Percentiles rank a stretch among this genome's conserved stretches.
phyloP scores from a whole-genome alignment of 2,888 invertebrate genomes.

The Hypsopygia costalis region DNA sequence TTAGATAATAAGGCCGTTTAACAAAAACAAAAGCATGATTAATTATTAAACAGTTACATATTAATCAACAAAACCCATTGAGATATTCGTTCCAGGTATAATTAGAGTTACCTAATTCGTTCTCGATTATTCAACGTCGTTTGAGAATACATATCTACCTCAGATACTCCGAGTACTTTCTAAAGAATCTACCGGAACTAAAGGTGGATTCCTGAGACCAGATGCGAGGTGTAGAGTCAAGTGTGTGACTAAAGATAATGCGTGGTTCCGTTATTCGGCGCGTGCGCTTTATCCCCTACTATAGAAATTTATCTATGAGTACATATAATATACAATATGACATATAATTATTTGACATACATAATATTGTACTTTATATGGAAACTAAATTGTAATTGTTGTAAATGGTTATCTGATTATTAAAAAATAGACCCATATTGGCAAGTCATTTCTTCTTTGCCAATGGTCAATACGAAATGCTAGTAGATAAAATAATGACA shows the following conservation, averaged over 20 bases:
- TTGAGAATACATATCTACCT: slow-evolving; percentile 8
- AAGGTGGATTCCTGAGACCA: slow-evolving; percentile 26
- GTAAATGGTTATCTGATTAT: too few species aligned
- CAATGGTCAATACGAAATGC: too few species aligned
- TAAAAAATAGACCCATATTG: too few species aligned
- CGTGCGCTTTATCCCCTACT: slow-evolving; percentile 31
- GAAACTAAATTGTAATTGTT: too few species aligned
- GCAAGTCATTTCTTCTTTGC: too few species aligned
- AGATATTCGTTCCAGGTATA: background rate
- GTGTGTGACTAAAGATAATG: slow-evolving; percentile 57
- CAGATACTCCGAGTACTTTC: slow-evolving; percentile 32
- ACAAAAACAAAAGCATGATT: background rate
- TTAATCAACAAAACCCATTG: background rate
- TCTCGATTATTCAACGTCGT: slow-evolving; percentile 5
- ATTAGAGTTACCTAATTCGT: background rate
- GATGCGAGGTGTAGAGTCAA: slow-evolving; percentile 33
- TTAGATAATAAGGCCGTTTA: background rate
- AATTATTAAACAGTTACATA: background rate
- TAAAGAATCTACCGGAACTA: slow-evolving; percentile 61
- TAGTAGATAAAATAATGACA: too few species aligned
- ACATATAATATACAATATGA: too few species aligned
- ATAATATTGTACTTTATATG: too few species aligned
- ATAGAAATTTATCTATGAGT: too few species aligned
- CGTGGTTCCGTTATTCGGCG: slow-evolving; percentile 50
- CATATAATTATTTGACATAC: too few species aligned